Percentiles rank a stretch among this genome's conserved stretches.
These are phyloP conservation scores for Corvus cornix DNA, from an alignment of 2,113 vertebrate species.

Conservation along the genomic window DNA sequence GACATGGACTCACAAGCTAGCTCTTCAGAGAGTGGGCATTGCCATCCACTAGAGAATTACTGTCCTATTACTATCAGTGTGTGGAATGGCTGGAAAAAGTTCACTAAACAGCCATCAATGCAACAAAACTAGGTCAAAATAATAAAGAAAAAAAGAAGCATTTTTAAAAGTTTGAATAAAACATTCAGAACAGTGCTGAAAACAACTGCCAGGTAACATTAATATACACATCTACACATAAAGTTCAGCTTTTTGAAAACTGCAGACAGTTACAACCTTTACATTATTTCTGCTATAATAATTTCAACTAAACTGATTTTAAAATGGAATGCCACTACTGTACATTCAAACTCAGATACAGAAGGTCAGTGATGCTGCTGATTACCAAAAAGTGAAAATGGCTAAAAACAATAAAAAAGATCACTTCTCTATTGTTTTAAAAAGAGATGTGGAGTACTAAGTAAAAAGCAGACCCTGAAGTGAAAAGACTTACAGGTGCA, in stretches of 20 bases:
- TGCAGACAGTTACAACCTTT: not conserved
- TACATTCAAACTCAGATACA: not conserved
- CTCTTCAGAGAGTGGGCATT: slow-evolving; percentile 37
- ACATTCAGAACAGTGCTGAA: not conserved
- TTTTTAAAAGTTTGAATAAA: not conserved
- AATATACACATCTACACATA: not conserved
- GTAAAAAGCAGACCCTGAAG: not conserved
- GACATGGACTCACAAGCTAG: slow-evolving; percentile 48
- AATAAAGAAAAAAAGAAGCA: not conserved
- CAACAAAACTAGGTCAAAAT: not conserved
- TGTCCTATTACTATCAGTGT: not conserved
- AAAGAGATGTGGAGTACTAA: not conserved
- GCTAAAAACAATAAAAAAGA: not conserved
- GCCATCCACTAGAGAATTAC: slow-evolving; percentile 22
- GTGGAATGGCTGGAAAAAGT: slow-evolving; percentile 42
- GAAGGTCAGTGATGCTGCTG: not conserved
- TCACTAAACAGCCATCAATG: slow-evolving; percentile 23
- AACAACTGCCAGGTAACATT: not conserved
- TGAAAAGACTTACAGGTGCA: not conserved
- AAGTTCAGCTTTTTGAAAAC: not conserved
- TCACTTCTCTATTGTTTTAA: not conserved
- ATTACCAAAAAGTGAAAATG: not conserved
- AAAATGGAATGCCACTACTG: not conserved
- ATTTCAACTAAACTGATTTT: not conserved
- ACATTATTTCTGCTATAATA: not conserved